Evolutionary conservation across 2,888 invertebrate species (phyloP).

Genomic region (Deroplatys truncata): DNA sequence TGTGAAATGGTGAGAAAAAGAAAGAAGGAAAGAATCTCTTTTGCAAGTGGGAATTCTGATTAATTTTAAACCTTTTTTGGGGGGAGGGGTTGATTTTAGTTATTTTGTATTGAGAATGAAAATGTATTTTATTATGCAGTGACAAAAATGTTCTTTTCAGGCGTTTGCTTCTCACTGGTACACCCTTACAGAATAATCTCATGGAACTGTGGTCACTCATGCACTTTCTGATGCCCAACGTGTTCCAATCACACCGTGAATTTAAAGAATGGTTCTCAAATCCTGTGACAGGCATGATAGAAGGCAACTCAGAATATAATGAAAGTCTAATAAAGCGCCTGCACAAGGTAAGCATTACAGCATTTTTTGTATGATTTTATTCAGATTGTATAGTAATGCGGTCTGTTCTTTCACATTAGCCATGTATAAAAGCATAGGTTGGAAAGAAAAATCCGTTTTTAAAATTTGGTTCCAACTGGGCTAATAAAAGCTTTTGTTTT

Average conservation of each 20-base stretch:
- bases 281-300: conserved; percentile 94
- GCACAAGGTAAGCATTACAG: conserved; percentile 65
- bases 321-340: conserved; percentile 81
- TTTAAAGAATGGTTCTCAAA: conserved; percentile 99
- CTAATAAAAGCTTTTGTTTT: conserved; percentile 34
- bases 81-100: too few species aligned
- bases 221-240: conserved; percentile 97
- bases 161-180: conserved; percentile 86
- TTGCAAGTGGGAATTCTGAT: too few species aligned
- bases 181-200: conserved; percentile 91
- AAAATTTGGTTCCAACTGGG: too few species aligned
- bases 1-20: too few species aligned
- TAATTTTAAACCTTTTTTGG: too few species aligned
- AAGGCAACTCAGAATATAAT: conserved; percentile 87
- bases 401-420: too few species aligned
- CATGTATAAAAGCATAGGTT: too few species aligned
- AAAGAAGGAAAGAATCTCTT: too few species aligned
- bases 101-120: too few species aligned
- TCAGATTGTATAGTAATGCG: too few species aligned
- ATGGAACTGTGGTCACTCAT: conserved; percentile 97
- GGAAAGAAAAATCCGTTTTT: too few species aligned
- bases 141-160: conserved; percentile 46
- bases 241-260: conserved; percentile 93
- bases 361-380: too few species aligned
- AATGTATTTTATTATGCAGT: neutral